Base-by-base conservation (phyloP, 2,113 vertebrate genomes). In the Petrocephalus zakoni region DNA sequence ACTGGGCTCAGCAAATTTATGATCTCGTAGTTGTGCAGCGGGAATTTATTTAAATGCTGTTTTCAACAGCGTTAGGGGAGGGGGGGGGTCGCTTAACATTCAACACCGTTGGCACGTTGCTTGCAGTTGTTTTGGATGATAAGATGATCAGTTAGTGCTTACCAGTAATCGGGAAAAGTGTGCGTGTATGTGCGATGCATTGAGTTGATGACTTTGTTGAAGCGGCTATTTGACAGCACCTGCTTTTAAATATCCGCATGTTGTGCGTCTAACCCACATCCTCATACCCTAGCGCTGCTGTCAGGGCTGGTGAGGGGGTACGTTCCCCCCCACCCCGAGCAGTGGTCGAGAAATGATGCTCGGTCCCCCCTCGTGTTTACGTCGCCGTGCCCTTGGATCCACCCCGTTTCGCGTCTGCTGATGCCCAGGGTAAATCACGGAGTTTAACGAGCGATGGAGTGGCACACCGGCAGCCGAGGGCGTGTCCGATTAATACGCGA, bases 241-340 rank as follows among this genome's bases (percentile, higher is more conserved):
- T 78, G 72, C 72, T 42, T 83, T 93, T 93, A 93, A 94, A 91
- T 93, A 93, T 89, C 93, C 82, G 90, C 92, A 92, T 91, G 92
- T 91, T 93, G 93, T 86, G 93, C 46, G 82, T 92, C 92, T 42
- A 95, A 95, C 94, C 95, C 94, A 95, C 94, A 96, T 96, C 92
- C 87, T 7, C 90, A 92, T 88, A 91, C 11, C 90, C 90, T 91
- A 90, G 90, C 64, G 90, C 91, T 90, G 91, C 93, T 91, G 93
- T 82, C 88, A 42, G 91, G 92, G 92, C 93, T 42, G 94, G 92
- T 92, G 91, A 93, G 87, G 87, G 90, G 2, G 90, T 91, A 90
- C 88, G 91, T 89, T 90, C 92, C n/a, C n/a, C n/a, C n/a, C n/a
- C n/a, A n/a, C 34, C 89, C 90, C 89, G 92, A 91, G 92, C 92